Evolutionary conservation across 2,113 vertebrate genomes (phyloP).

Genomic region (Neoarius graeffei): DNA sequence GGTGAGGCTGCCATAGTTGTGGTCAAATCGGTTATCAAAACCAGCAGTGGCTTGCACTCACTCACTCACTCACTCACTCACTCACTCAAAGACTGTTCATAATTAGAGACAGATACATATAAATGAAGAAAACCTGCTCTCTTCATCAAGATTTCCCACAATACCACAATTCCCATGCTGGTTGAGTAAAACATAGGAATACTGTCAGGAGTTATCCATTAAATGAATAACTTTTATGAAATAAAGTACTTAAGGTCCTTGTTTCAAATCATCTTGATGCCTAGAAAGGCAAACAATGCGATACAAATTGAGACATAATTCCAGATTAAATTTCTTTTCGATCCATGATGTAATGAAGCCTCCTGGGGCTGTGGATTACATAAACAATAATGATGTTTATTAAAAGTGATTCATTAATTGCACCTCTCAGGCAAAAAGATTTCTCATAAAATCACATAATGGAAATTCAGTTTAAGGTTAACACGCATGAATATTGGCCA

Average conservation of each 20-base stretch:
- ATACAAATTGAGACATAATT: not conserved
- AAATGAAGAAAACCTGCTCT: slow-evolving; percentile 16
- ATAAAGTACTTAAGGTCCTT: not conserved
- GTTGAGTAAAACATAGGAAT: slow-evolving; percentile 18
- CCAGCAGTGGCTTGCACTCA: slow-evolving; percentile 30
- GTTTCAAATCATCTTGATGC: not conserved
- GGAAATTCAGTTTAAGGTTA: not conserved
- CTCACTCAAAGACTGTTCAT: slow-evolving; percentile 7
- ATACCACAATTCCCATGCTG: slow-evolving; percentile 3
- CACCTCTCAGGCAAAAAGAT: not conserved
- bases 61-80: not conserved
- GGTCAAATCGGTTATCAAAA: slow-evolving; percentile 40
- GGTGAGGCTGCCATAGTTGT: slow-evolving; percentile 24
- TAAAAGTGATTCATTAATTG: slow-evolving; percentile 1
- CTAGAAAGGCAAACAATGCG: not conserved
- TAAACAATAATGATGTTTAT: not conserved
- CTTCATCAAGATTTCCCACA: slow-evolving; percentile 26
- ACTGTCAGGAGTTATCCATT: not conserved
- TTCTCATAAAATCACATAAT: not conserved
- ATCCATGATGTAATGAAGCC: not conserved
- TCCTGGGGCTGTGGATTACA: not conserved
- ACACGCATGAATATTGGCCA: not conserved
- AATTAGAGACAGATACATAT: slow-evolving; percentile 25
- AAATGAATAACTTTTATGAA: not conserved
- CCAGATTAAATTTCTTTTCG: not conserved